A percentile compares a stretch with the other conserved stretches of the same genome.
phyloP scores from a whole-genome alignment of 2,888 invertebrate genomes.

The Buathra laborator region DNA sequence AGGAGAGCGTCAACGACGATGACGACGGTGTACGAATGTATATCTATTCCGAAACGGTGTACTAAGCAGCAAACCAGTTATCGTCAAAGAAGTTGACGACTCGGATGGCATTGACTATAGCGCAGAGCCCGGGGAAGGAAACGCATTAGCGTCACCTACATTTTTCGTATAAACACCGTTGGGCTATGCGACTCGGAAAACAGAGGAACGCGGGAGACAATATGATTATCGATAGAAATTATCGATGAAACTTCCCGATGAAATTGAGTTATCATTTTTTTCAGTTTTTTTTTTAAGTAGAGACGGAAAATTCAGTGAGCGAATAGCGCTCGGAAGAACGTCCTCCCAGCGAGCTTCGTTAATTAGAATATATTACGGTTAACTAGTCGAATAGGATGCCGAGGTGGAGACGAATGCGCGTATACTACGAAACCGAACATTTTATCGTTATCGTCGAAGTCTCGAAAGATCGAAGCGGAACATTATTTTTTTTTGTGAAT shows the following conservation, averaged over 20 bases:
- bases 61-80: constrained; percentile 73
- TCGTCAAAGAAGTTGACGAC: constrained; percentile 72
- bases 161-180: too few species aligned
- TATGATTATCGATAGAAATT: neutral
- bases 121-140: too few species aligned
- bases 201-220: too few species aligned
- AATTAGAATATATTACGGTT: constrained; percentile 84
- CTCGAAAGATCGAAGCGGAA: neutral
- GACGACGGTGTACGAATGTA: neutral
- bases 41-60: constrained; percentile 75
- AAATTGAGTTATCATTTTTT: neutral
- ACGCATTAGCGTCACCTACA: too few species aligned
- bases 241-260: neutral
- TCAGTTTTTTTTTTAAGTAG: neutral
- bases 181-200: too few species aligned
- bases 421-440: constrained; percentile 8
- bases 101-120: constrained; percentile 72
- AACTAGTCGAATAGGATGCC: constrained; percentile 83
- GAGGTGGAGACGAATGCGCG: constrained; percentile 50
- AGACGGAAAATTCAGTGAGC: constrained; percentile 25
- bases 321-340: constrained; percentile 29
- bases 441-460: constrained; percentile 14
- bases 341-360: constrained; percentile 70
- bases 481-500: too few species aligned
- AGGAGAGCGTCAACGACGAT: constrained; percentile 39